Evolutionary conservation across 2,113 vertebrate species (phyloP).

Genomic region (Reinhardtius hippoglossoides): DNA sequence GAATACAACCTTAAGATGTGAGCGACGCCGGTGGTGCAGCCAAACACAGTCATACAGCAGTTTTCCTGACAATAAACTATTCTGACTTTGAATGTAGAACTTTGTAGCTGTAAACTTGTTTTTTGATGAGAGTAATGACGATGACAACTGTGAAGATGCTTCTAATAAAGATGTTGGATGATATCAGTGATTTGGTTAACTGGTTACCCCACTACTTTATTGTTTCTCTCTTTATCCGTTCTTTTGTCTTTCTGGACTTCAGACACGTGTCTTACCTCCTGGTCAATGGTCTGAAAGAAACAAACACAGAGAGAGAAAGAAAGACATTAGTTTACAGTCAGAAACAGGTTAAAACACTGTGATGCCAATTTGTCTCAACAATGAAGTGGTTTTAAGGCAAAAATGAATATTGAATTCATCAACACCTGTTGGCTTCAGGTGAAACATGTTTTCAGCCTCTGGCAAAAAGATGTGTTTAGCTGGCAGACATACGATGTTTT

Average conservation of each 20-base stretch:
- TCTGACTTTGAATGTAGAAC: constrained; percentile 8
- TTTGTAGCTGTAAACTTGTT: constrained; percentile 11
- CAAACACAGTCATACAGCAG: constrained; percentile 15
- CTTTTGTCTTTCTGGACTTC: constrained; percentile 26
- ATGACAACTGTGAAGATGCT: neutral
- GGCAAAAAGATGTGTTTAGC: too few species aligned
- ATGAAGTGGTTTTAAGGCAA: too few species aligned
- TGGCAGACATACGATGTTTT: too few species aligned
- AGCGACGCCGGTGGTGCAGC: constrained; percentile 20
- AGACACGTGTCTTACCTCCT: constrained; percentile 37
- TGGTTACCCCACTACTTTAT: constrained; percentile 35
- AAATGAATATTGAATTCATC: too few species aligned
- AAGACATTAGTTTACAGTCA: constrained; percentile 4
- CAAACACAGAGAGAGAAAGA: constrained; percentile 9
- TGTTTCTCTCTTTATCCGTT: constrained; percentile 15
- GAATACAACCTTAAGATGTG: constrained; percentile 16
- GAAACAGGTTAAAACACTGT: neutral
- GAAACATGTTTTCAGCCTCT: too few species aligned
- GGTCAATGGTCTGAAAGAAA: constrained; percentile 57
- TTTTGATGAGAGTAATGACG: constrained; percentile 12
- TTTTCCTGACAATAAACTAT: constrained; percentile 44
- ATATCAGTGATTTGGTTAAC: constrained; percentile 21
- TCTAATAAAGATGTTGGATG: constrained; percentile 9
- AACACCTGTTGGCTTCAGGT: too few species aligned
- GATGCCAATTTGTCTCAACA: neutral